phyloP scores from a whole-genome alignment of 2,797 vertebrate genomes.

The Hydrocynus forskahlii region DNA sequence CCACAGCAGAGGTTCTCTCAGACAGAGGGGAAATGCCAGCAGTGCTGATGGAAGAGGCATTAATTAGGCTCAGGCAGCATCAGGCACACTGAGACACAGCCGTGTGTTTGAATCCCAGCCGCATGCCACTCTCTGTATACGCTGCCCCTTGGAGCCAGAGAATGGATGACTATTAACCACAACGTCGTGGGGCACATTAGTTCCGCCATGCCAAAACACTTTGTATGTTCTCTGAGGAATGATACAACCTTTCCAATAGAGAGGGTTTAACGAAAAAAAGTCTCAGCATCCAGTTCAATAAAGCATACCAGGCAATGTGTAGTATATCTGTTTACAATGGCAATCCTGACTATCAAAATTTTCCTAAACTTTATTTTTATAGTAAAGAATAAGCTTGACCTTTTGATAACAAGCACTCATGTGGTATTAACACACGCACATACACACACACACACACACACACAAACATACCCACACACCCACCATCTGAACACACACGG shows the following conservation, averaged over 20 bases:
- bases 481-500: neutral
- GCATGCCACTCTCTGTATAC: constrained; percentile 19
- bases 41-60: constrained; percentile 41
- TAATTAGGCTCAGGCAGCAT: constrained; percentile 46
- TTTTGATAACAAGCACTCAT: neutral
- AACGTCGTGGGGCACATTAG: constrained; percentile 25
- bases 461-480: neutral
- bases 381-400: neutral
- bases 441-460: constrained; percentile 10
- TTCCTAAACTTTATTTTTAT: neutral
- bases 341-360: neutral
- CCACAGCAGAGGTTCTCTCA: constrained; percentile 36
- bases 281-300: neutral
- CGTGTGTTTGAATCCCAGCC: constrained; percentile 23
- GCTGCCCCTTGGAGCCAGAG: constrained; percentile 21
- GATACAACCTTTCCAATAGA: neutral
- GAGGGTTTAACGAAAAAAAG: neutral
- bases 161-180: constrained; percentile 41
- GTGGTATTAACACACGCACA: neutral
- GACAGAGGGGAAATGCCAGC: constrained; percentile 33
- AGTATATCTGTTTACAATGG: neutral
- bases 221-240: constrained; percentile 15
- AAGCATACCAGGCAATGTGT: neutral
- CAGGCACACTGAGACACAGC: constrained; percentile 23
- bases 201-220: constrained; percentile 27